Base-by-base conservation (phyloP, 1,140 invertebrate genomes). In the Aphis craccivora region DNA sequence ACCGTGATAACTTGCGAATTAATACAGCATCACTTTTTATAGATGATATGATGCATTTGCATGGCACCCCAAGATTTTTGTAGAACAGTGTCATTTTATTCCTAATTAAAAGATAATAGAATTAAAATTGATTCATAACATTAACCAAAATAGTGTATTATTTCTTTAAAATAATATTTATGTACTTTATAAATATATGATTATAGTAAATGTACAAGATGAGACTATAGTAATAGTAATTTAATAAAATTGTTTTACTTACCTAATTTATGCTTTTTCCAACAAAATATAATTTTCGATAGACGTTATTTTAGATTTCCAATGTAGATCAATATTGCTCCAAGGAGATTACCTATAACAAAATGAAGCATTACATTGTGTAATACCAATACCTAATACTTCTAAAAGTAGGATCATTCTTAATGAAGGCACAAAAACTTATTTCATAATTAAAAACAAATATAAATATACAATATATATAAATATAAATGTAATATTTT, bases 31-130 rank as follows among this genome's bases (percentile, higher is more conserved):
- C 91, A 84, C 20, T 84, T n/a, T 86, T 53, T 11, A 83, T 45
- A 7, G 48, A 86, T 84, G n/a, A 55, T 81, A 91, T 8, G 35
- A 91, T 25, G 40, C 91, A 93, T 93, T 93, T 93, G 25, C 91
- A 93, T 1, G 91, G 48, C 35, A 48, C 6, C 1, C 81, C 81
- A 20, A 93, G 18, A 55, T 55, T 83, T 23, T 93, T 93, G 48
- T 93, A 93, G 37, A 93, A 84, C 22, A 93, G 37, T 22, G 81
- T 43, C 91, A 93, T 93, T 84, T 51, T 90, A 43, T 67, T 90
- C 14, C 89, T 90, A 67, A 91, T 83, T 51, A 18, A 91, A 81
- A 83, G 4, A 81, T 35, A 20, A 48, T 86, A 83, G 30, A 30
- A n/a, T n/a, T 45, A n/a, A 11, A 45, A 18, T 91, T n/a, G 2